phyloP scores from a whole-genome alignment of 2,113 vertebrate genomes.

The Suricata suricatta region DNA sequence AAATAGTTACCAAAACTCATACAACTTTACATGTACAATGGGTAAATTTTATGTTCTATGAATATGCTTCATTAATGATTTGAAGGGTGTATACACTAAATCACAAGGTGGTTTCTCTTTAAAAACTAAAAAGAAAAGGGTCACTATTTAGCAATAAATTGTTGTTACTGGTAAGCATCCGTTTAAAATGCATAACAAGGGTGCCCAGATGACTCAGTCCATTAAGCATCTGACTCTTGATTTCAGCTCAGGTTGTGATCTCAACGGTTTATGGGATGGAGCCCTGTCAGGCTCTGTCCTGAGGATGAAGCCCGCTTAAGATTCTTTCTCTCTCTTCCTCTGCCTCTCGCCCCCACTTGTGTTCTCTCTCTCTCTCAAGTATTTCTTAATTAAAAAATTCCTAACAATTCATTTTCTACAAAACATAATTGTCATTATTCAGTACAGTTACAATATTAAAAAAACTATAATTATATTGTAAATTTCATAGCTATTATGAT shows the following conservation, averaged over 20 bases:
- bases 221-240: not conserved
- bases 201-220: too few relatives aligned
- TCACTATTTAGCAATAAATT: not conserved
- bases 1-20: not conserved
- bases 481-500: constrained; percentile 3
- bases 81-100: not conserved
- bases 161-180: not conserved
- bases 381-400: not conserved
- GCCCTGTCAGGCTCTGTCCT: not conserved
- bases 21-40: not conserved
- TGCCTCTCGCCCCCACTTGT: too few relatives aligned
- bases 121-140: not conserved
- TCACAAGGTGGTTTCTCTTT: not conserved
- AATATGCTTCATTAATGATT: not conserved
- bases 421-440: constrained; percentile 23
- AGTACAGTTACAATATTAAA: constrained; percentile 7
- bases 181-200: not conserved
- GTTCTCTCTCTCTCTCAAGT: too few relatives aligned
- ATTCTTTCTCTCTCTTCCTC: too few relatives aligned
- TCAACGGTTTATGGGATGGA: not conserved
- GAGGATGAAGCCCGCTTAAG: too few relatives aligned
- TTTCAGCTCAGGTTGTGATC: not conserved
- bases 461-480: constrained; percentile 28
- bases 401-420: not conserved
- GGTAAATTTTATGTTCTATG: not conserved